Conservation (phyloP, 2,797 vertebrate species). For the Chromobotia macracanthus region DNA sequence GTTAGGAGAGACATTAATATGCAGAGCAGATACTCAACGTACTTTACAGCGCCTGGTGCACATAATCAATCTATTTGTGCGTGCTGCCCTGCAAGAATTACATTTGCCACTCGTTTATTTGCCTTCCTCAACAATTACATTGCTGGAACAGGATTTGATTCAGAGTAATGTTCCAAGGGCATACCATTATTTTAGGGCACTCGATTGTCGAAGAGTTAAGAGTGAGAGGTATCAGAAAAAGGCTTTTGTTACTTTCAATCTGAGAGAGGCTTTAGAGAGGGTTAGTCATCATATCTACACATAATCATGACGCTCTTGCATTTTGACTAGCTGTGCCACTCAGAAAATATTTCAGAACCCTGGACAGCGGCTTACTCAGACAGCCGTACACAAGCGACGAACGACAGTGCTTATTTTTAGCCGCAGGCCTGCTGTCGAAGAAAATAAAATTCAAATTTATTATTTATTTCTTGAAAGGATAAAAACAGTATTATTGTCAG, state of each 20-base stretch:
- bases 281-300: not conserved
- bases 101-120: slow-evolving; percentile 77
- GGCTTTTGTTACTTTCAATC: slow-evolving; percentile 25
- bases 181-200: slow-evolving; percentile 65
- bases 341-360: slow-evolving; percentile 51
- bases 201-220: slow-evolving; percentile 63
- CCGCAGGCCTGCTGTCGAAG: slow-evolving; percentile 25
- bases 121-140: slow-evolving; percentile 69
- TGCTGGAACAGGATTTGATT: slow-evolving; percentile 72
- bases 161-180: slow-evolving; percentile 71
- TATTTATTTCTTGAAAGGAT: slow-evolving; percentile 36
- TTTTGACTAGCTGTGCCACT: slow-evolving; percentile 13
- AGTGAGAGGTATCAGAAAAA: slow-evolving; percentile 47
- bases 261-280: slow-evolving; percentile 10
- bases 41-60: slow-evolving; percentile 70
- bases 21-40: slow-evolving; percentile 75
- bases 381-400: not conserved
- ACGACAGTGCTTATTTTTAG: slow-evolving; percentile 16
- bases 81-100: slow-evolving; percentile 76
- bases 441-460: slow-evolving; percentile 28
- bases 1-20: slow-evolving; percentile 80
- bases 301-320: not conserved
- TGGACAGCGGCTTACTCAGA: slow-evolving; percentile 40
- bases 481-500: slow-evolving; percentile 12
- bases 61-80: slow-evolving; percentile 80